Conservation (phyloP, 2,113 vertebrate genomes). For the Lagenorhynchus albirostris region DNA sequence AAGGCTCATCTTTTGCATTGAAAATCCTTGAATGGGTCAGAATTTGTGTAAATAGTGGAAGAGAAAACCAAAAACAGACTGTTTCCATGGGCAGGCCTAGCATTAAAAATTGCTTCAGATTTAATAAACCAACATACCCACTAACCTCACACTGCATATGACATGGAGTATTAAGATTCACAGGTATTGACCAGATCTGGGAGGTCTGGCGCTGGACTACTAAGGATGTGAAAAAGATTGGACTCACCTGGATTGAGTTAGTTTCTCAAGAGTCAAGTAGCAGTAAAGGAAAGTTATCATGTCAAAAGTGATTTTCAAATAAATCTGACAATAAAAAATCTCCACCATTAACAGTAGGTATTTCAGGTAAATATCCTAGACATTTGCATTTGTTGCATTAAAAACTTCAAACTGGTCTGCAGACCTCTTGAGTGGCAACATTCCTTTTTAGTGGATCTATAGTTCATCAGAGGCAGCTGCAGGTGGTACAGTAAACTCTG, state of each 20-base stretch:
- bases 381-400: neutral
- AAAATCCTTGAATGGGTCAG: neutral
- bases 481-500: neutral
- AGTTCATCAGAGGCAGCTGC: neutral
- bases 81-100: neutral
- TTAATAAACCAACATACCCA: neutral
- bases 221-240: neutral
- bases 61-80: neutral
- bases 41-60: neutral
- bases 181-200: too few relatives aligned
- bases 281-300: neutral
- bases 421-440: neutral
- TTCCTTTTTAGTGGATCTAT: neutral
- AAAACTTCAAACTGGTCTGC: neutral
- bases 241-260: neutral
- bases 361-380: neutral
- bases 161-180: neutral
- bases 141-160: neutral
- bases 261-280: neutral
- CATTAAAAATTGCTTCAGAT: neutral
- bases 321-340: neutral
- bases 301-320: constrained; percentile 1
- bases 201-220: neutral
- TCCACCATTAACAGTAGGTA: neutral
- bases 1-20: neutral